Conservation (phyloP, 2,888 invertebrate genomes). For the Andrena fulva region DNA sequence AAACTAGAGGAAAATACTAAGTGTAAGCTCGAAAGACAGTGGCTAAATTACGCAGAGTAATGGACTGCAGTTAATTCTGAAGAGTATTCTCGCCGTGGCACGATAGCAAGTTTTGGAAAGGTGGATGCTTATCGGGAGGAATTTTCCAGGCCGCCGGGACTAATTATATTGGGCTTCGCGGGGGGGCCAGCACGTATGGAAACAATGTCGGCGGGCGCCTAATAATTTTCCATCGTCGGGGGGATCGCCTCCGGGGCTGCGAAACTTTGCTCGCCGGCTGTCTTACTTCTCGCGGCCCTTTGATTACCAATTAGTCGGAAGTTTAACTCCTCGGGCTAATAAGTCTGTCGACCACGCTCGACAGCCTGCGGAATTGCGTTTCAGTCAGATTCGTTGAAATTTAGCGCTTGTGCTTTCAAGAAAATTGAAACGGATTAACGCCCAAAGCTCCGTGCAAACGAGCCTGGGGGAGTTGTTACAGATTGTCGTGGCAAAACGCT, state of each 20-base stretch:
- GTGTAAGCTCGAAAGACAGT: no score
- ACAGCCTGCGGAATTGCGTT: constrained; percentile 11
- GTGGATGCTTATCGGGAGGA: neutral
- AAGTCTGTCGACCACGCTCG: constrained; percentile 22
- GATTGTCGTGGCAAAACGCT: neutral
- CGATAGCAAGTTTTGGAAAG: neutral
- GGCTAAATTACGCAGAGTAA: no score
- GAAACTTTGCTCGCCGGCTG: constrained; percentile 43
- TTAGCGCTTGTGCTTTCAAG: neutral
- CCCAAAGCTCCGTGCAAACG: neutral
- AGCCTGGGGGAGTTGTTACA: neutral
- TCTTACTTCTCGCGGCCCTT: constrained; percentile 33
- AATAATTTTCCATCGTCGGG: constrained; percentile 45
- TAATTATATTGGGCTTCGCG: constrained; percentile 29
- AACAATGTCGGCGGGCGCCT: constrained; percentile 16
- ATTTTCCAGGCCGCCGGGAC: constrained; percentile 18
- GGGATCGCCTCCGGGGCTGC: constrained; percentile 32
- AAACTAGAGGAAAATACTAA: no score
- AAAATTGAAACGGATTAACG: constrained; percentile 35
- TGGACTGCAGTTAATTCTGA: no score
- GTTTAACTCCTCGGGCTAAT: constrained; percentile 37
- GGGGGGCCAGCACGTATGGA: neutral
- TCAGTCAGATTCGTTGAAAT: constrained; percentile 21
- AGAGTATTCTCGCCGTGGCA: neutral
- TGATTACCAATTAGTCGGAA: constrained; percentile 54